A percentile compares a stretch with the other conserved stretches of the same genome.
phyloP scores from a whole-genome alignment of 2,888 invertebrate genomes.

The Andrena flavipes region DNA sequence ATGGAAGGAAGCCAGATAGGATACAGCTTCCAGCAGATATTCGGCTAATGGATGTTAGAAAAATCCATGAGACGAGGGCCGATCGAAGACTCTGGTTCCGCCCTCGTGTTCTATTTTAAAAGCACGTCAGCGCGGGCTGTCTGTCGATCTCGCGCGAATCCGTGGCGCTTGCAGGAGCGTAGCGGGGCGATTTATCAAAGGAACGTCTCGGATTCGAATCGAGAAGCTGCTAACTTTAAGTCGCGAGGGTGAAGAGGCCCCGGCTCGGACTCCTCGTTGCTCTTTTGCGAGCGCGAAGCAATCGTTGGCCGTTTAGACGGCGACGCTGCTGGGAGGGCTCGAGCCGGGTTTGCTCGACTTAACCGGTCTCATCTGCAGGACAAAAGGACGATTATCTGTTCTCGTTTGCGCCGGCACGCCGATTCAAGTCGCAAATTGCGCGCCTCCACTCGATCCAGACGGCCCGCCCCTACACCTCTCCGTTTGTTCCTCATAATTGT shows the following conservation, averaged over 20 bases:
- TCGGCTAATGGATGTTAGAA: background rate
- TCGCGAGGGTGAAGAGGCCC: conserved; percentile 1
- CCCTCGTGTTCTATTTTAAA: background rate
- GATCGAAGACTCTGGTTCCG: background rate
- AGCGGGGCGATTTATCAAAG: background rate
- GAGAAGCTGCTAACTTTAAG: conserved; percentile 38
- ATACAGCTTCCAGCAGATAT: no score
- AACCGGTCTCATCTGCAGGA: conserved; percentile 33
- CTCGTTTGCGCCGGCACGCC: conserved; percentile 12
- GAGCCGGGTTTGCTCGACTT: conserved; percentile 32
- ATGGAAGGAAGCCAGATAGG: no score
- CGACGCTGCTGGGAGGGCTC: background rate
- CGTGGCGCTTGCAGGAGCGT: background rate
- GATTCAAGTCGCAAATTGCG: conserved; percentile 53
- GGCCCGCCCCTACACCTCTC: background rate
- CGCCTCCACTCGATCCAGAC: conserved; percentile 1
- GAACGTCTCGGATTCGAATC: conserved; percentile 17
- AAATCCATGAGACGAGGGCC: background rate
- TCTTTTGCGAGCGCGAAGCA: conserved; percentile 23
- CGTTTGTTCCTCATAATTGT: conserved; percentile 49
- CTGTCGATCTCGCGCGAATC: background rate
- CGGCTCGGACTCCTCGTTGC: conserved; percentile 2
- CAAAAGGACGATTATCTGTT: conserved; percentile 51
- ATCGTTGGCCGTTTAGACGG: conserved; percentile 21
- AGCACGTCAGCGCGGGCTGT: background rate